Evolutionary conservation across 2,797 vertebrate species (phyloP).

Genomic region (Eurystomus glaucurus): DNA sequence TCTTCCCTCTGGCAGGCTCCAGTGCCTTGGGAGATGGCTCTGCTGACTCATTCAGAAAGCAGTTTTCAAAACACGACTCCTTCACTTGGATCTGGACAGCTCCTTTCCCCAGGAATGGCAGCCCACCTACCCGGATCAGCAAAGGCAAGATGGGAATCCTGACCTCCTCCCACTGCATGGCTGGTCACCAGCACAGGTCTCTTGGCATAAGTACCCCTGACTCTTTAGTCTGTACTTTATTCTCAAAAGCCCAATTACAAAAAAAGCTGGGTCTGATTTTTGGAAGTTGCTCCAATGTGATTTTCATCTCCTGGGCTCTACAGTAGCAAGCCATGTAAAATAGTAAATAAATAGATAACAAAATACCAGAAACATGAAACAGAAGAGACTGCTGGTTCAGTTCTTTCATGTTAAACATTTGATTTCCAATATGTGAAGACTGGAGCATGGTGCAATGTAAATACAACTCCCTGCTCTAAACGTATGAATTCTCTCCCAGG

Average conservation of each 20-base stretch:
- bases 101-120: not conserved
- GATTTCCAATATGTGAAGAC: not conserved
- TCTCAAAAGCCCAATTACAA: not conserved
- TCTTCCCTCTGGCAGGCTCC: conserved; percentile 41
- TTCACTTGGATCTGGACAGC: not conserved
- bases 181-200: not conserved
- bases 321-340: not conserved
- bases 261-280: not conserved
- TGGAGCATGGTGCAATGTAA: not conserved
- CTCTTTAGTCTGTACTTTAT: not conserved
- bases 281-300: not conserved
- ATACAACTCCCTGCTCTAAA: not conserved
- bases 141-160: not conserved
- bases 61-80: conserved; percentile 36
- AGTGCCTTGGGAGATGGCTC: conserved; percentile 3
- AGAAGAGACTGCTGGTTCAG: not conserved
- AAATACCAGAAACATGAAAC: not conserved
- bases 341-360: not conserved
- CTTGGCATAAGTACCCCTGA: not conserved
- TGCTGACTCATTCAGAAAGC: conserved; percentile 58
- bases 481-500: not conserved
- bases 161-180: not conserved
- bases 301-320: not conserved
- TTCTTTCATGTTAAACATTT: not conserved
- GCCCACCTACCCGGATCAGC: not conserved